Evolutionary conservation across 2,113 vertebrate species (phyloP).

Genomic region (human): DNA sequence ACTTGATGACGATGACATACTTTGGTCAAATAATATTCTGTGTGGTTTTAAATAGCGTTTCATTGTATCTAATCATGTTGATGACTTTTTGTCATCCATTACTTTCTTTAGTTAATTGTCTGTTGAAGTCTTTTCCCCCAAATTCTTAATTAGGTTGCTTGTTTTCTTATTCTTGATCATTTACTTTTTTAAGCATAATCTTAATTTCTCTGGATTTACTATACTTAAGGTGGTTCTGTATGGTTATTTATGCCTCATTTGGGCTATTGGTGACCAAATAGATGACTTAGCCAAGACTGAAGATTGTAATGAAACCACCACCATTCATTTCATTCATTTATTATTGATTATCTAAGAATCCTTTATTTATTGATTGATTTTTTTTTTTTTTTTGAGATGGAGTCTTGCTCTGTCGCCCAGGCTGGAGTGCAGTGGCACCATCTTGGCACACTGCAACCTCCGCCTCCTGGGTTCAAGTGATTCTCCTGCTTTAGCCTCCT

Average conservation of each 20-base stretch:
- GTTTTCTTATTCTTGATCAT: slow-evolving; percentile 17
- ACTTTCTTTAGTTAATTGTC: background rate
- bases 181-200: background rate
- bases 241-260: background rate
- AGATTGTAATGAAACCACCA: background rate
- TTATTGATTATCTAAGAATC: background rate
- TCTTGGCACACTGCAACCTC: no score
- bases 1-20: background rate
- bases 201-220: background rate
- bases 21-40: background rate
- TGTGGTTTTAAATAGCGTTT: background rate
- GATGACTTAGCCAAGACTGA: background rate
- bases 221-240: background rate
- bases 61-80: background rate
- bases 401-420: no score
- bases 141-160: background rate
- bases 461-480: no score
- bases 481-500: no score
- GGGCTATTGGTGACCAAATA: background rate
- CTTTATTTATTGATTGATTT: background rate
- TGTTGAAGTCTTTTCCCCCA: background rate
- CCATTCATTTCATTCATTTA: background rate
- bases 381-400: no score
- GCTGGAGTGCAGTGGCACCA: no score
- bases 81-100: background rate